These are phyloP conservation scores for Heliconius ismenius DNA, from an alignment of 2,888 invertebrate genomes.

Conservation along the genomic window DNA sequence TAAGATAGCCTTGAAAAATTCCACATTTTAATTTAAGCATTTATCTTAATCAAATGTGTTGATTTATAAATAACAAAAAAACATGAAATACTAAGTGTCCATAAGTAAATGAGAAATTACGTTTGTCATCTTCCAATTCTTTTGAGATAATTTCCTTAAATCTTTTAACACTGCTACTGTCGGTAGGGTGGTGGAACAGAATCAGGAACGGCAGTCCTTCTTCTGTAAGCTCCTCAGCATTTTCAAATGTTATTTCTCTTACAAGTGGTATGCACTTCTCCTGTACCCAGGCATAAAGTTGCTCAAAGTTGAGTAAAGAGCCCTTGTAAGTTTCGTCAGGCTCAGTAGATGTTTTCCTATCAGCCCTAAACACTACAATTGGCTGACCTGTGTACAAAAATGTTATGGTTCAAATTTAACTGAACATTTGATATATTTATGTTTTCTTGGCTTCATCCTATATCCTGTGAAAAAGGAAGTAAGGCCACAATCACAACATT, in stretches of 20 bases:
- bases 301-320: conserved; percentile 88
- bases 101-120: conserved; percentile 77
- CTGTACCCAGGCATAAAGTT: conserved; percentile 93
- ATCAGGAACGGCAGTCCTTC: conserved; percentile 99
- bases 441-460: neutral
- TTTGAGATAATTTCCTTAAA: conserved; percentile 90
- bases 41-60: neutral
- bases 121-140: conserved; percentile 93
- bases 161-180: conserved; percentile 89
- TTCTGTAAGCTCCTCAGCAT: conserved; percentile 99
- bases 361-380: conserved; percentile 91
- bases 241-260: conserved; percentile 99
- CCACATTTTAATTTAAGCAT: neutral
- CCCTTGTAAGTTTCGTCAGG: conserved; percentile 92
- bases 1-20: neutral
- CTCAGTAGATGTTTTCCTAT: conserved; percentile 89
- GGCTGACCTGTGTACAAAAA: conserved; percentile 82
- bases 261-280: conserved; percentile 98
- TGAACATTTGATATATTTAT: too few species aligned
- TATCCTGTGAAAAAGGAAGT: neutral
- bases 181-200: conserved; percentile 94
- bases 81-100: neutral
- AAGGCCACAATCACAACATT: too few species aligned
- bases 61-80: neutral
- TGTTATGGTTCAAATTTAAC: neutral